A percentile compares a stretch with the other conserved stretches of the same genome.
These are phyloP conservation scores for Thomomys bottae DNA, from an alignment of 2,113 vertebrate genomes.

Conservation along the genomic window DNA sequence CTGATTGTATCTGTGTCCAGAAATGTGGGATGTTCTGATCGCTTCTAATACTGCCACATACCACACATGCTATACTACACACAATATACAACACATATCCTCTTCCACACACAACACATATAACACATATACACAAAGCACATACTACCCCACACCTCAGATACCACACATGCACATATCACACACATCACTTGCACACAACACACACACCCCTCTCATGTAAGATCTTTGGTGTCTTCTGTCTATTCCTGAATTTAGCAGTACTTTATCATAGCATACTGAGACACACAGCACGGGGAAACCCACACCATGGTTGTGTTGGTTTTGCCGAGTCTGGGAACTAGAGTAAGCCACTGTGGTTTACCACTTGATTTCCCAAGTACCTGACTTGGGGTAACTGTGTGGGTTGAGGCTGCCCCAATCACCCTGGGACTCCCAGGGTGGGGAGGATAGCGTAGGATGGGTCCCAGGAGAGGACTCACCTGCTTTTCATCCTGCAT, in stretches of 20 bases:
- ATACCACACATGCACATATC: neutral
- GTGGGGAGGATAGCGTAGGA: neutral
- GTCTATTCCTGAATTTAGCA: neutral
- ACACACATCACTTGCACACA: neutral
- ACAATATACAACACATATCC: too few species aligned
- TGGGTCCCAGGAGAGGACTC: neutral
- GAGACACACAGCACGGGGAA: neutral
- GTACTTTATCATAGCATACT: neutral
- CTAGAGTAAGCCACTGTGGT: neutral
- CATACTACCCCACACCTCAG: neutral
- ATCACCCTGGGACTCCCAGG: neutral
- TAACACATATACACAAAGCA: too few species aligned
- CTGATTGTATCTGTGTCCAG: neutral
- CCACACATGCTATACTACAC: too few species aligned
- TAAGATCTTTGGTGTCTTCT: neutral
- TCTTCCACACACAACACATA: too few species aligned
- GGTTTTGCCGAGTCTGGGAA: neutral
- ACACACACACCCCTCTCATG: too few species aligned
- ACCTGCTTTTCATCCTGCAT: too few species aligned
- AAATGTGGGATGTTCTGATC: neutral
- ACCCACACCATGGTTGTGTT: neutral
- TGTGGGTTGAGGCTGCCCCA: fast-evolving
- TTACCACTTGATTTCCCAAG: neutral
- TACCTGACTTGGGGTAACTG: neutral
- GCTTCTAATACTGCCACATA: neutral